Conservation (phyloP, 1,140 invertebrate species). For the Spodoptera frugiperda region DNA sequence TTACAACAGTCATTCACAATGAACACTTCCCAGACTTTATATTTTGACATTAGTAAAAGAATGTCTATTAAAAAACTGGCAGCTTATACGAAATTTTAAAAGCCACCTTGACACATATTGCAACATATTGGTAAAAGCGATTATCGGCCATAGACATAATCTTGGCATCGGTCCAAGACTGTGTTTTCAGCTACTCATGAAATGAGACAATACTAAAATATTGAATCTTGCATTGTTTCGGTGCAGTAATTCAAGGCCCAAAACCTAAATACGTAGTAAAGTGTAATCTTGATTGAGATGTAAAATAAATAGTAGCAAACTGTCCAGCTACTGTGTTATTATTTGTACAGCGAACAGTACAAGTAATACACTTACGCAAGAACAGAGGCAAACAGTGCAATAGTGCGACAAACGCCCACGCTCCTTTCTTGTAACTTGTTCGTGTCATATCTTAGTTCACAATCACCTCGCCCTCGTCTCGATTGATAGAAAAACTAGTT, state of each 20-base stretch:
- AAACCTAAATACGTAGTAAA: neutral
- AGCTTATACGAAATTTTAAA: constrained; percentile 16
- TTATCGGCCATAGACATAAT: constrained; percentile 39
- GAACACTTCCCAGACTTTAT: constrained; percentile 11
- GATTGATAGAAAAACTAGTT: constrained; percentile 76
- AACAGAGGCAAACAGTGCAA: constrained; percentile 7
- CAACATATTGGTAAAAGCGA: constrained; percentile 36
- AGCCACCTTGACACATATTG: constrained; percentile 39
- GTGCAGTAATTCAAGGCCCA: neutral
- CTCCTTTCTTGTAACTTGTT: constrained; percentile 54
- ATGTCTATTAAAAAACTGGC: constrained; percentile 18
- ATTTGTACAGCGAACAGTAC: constrained; percentile 2
- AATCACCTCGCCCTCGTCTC: constrained; percentile 71
- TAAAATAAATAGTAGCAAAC: neutral
- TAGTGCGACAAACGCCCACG: constrained; percentile 42
- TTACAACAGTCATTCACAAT: neutral
- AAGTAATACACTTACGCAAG: constrained; percentile 16
- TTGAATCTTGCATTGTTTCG: constrained; percentile 1
- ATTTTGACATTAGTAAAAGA: constrained; percentile 23
- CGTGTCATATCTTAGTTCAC: constrained; percentile 53
- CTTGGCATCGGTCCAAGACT: constrained; percentile 36
- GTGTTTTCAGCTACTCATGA: constrained; percentile 26
- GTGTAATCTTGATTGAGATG: neutral
- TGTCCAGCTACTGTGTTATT: constrained; percentile 10
- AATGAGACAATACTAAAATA: constrained; percentile 5